phyloP scores from a whole-genome alignment of 2,888 invertebrate genomes.

The Venusia cambrica region DNA sequence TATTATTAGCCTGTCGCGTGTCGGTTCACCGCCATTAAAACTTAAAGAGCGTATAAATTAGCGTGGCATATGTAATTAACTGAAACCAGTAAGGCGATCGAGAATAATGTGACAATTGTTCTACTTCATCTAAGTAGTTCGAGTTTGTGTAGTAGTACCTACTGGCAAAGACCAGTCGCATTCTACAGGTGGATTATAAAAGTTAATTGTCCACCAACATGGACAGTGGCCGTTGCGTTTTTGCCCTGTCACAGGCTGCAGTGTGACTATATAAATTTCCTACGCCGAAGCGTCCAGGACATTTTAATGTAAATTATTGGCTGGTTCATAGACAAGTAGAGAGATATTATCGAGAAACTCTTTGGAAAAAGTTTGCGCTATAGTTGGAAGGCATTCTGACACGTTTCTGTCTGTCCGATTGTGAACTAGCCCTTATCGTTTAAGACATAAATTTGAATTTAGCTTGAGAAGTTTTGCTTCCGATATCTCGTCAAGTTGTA shows the following conservation, averaged over 20 bases:
- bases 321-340: constrained; percentile 11
- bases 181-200: constrained; percentile 31
- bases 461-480: constrained; percentile 7
- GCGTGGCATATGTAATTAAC: constrained; percentile 1
- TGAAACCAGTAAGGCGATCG: neutral
- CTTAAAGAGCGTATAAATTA: too few relatives aligned
- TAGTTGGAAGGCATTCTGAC: constrained; percentile 14
- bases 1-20: too few relatives aligned
- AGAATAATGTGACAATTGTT: constrained; percentile 8
- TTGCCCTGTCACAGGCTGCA: constrained; percentile 17
- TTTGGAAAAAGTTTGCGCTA: constrained; percentile 7
- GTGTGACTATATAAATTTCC: constrained; percentile 21
- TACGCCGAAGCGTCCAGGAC: constrained; percentile 13
- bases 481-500: constrained; percentile 8
- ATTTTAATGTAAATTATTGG: constrained; percentile 23
- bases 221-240: constrained; percentile 24
- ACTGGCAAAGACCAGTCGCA: constrained; percentile 12
- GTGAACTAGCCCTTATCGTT: constrained; percentile 2
- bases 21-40: too few relatives aligned
- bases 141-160: too few relatives aligned
- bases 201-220: constrained; percentile 31
- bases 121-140: constrained; percentile 12
- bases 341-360: constrained; percentile 13
- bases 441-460: constrained; percentile 2
- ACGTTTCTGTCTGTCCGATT: constrained; percentile 3